phyloP scores from a whole-genome alignment of 2,113 vertebrate species.

The Buteo buteo region DNA sequence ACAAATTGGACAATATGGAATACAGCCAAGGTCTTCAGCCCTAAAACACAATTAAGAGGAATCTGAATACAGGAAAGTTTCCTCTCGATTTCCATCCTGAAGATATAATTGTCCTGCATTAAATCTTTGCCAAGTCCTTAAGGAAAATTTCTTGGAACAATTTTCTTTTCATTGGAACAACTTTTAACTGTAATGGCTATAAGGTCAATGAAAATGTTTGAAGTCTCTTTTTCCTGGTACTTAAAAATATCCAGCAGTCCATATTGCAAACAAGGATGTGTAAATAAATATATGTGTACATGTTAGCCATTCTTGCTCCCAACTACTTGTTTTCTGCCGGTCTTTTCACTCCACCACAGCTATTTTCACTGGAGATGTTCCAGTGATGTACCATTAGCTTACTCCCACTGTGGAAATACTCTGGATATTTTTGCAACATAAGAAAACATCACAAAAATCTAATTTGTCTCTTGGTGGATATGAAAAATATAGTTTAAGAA shows the following conservation, averaged over 20 bases:
- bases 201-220: conserved; percentile 53
- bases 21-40: not conserved
- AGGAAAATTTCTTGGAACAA: conserved; percentile 33
- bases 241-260: conserved; percentile 39
- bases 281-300: conserved; percentile 45
- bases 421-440: conserved; percentile 72
- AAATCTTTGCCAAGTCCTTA: conserved; percentile 34
- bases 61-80: not conserved
- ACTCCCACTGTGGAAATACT: conserved; percentile 69
- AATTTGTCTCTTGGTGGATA: conserved; percentile 40
- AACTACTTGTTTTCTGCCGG: conserved; percentile 5
- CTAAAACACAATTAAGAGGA: not conserved
- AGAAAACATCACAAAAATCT: conserved; percentile 70
- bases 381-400: conserved; percentile 69
- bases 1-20: not conserved
- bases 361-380: conserved; percentile 74
- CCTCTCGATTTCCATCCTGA: not conserved
- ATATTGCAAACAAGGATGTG: not conserved
- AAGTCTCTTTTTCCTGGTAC: conserved; percentile 19
- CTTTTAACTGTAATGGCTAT: not conserved
- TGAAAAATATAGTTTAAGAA: conserved; percentile 44
- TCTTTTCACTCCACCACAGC: not conserved
- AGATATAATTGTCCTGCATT: conserved; percentile 31
- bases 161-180: conserved; percentile 44
- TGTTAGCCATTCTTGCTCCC: conserved; percentile 13